phyloP scores from a whole-genome alignment of 2,113 vertebrate genomes.

The Toxotes chatareus region DNA sequence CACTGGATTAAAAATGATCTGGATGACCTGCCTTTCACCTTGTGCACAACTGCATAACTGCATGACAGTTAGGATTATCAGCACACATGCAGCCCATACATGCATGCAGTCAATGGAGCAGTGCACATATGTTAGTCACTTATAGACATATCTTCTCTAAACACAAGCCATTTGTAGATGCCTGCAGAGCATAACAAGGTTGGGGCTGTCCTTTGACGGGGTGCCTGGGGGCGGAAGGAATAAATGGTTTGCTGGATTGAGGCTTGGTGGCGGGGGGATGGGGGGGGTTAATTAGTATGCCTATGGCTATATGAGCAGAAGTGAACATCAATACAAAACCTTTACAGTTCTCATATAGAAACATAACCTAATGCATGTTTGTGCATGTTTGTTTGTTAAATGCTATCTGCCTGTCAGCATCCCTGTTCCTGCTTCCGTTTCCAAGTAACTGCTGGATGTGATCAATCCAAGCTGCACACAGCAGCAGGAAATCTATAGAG shows the following conservation, averaged over 20 bases:
- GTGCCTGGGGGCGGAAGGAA: slow-evolving; percentile 15
- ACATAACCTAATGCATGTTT: slow-evolving; percentile 16
- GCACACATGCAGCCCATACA: slow-evolving; percentile 51
- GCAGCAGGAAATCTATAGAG: slow-evolving; percentile 74
- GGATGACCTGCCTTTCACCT: slow-evolving; percentile 59
- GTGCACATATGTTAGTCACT: slow-evolving; percentile 41
- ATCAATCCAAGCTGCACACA: slow-evolving; percentile 65
- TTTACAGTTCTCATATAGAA: slow-evolving; percentile 7
- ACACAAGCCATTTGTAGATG: slow-evolving; percentile 33
- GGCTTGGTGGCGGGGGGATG: slow-evolving; percentile 2
- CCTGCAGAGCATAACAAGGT: slow-evolving; percentile 28
- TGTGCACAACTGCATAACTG: slow-evolving; percentile 28
- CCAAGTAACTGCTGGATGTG: slow-evolving; percentile 61
- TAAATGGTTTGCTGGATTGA: slow-evolving; percentile 31
- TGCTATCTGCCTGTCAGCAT: slow-evolving; percentile 57
- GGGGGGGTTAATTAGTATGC: slow-evolving; percentile 42
- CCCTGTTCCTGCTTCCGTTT: slow-evolving; percentile 41
- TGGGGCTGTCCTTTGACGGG: slow-evolving; percentile 14
- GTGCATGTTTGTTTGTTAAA: slow-evolving; percentile 48
- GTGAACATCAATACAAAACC: slow-evolving; percentile 23
- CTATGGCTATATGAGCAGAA: slow-evolving; percentile 11
- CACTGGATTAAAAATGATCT: slow-evolving; percentile 21
- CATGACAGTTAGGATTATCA: slow-evolving; percentile 59
- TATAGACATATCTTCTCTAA: slow-evolving; percentile 49
- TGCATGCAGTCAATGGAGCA: slow-evolving; percentile 35